Evolutionary conservation across 2,888 invertebrate species (phyloP).

Genomic region (Drosophila limbata): DNA sequence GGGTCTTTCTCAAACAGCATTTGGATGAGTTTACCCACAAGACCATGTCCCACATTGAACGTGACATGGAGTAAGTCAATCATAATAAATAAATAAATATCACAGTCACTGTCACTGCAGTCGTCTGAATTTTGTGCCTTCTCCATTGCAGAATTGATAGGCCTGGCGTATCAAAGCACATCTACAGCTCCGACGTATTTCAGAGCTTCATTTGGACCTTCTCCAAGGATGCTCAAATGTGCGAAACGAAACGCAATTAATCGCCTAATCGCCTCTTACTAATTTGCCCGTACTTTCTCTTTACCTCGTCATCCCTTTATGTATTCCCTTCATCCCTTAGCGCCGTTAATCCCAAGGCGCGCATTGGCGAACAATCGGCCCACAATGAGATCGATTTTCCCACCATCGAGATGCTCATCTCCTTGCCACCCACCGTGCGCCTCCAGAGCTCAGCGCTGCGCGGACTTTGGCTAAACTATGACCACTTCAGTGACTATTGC

Average conservation of each 20-base stretch:
- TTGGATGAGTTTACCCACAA: conserved; percentile 85
- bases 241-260: conserved; percentile 27
- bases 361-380: conserved; percentile 80
- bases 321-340: conserved; percentile 31
- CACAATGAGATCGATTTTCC: conserved; percentile 86
- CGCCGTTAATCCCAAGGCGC: conserved; percentile 78
- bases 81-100: too few relatives aligned
- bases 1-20: conserved; percentile 80
- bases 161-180: conserved; percentile 83
- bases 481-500: conserved; percentile 87
- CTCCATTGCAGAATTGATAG: conserved; percentile 75
- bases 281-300: not conserved
- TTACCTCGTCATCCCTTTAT: not conserved
- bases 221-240: conserved; percentile 83
- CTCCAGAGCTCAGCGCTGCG: conserved; percentile 85
- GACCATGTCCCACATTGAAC: conserved; percentile 84
- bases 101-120: too few relatives aligned
- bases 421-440: conserved; percentile 85
- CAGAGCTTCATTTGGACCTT: conserved; percentile 84
- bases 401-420: conserved; percentile 84
- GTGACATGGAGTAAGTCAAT: conserved; percentile 84
- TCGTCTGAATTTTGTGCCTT: not conserved
- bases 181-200: conserved; percentile 83
- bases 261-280: conserved; percentile 17
- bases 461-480: conserved; percentile 86